Percentiles rank a stretch among this genome's conserved stretches.
Conservation (phyloP, 1,140 invertebrate species). For the Lepidurus couesii region DNA sequence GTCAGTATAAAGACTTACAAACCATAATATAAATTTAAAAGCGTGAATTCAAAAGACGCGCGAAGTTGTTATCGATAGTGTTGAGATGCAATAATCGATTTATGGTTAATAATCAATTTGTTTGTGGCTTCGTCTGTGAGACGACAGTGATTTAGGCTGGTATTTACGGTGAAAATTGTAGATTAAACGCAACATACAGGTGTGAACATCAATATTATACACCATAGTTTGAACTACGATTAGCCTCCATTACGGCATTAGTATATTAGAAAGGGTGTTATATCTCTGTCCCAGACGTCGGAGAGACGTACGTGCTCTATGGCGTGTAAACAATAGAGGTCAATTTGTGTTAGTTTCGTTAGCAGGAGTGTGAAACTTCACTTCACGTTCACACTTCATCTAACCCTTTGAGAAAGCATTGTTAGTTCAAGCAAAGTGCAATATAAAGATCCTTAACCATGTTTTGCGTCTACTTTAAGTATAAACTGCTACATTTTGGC, state of each 20-base stretch:
- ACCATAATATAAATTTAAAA: no score
- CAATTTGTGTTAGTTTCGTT: background rate
- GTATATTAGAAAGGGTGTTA: background rate
- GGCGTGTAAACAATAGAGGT: conserved; percentile 19
- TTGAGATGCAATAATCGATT: background rate
- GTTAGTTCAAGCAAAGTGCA: background rate
- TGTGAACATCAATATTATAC: background rate
- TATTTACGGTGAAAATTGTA: background rate
- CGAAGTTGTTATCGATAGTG: no score
- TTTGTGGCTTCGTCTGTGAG: background rate
- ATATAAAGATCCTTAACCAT: no score
- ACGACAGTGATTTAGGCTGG: background rate
- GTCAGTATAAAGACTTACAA: no score
- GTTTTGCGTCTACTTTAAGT: no score
- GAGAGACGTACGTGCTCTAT: background rate
- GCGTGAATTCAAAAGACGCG: no score
- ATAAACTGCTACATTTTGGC: no score
- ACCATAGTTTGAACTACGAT: background rate
- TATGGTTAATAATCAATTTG: background rate
- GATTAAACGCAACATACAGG: background rate
- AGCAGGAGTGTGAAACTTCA: background rate
- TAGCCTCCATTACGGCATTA: background rate
- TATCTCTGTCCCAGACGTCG: background rate
- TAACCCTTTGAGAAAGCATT: background rate
- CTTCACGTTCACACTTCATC: background rate